phyloP scores from a whole-genome alignment of 1,140 invertebrate species.

The Drosophila miranda region DNA sequence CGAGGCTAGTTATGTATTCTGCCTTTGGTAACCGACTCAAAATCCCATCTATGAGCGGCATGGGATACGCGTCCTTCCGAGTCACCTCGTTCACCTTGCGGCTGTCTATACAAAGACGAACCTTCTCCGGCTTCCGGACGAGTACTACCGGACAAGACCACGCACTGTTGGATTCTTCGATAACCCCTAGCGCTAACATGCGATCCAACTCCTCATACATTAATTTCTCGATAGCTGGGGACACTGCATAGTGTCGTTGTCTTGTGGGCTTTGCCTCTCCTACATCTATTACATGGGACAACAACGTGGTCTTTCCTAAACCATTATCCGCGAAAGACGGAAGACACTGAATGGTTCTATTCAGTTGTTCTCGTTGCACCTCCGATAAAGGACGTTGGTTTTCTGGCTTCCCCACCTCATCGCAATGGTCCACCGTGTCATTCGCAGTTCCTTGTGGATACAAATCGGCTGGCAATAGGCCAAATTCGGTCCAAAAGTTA shows the following conservation, averaged over 20 bases:
- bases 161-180: background rate
- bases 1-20: constrained; percentile 5
- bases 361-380: too few species aligned
- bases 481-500: too few species aligned
- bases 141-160: too few species aligned
- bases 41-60: constrained; percentile 3
- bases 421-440: background rate
- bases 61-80: background rate
- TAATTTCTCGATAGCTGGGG: constrained; percentile 1
- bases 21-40: background rate
- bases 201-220: constrained; percentile 1
- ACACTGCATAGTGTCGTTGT: constrained; percentile 1
- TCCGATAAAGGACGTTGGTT: background rate
- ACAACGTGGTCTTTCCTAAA: constrained; percentile 1
- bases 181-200: constrained; percentile 1
- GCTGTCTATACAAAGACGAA: too few species aligned
- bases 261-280: background rate
- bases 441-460: background rate
- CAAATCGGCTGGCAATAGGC: too few species aligned
- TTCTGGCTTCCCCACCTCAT: background rate
- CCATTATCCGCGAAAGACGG: constrained; percentile 1
- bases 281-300: too few species aligned
- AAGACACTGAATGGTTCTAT: background rate
- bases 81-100: background rate
- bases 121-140: too few species aligned